Conservation (phyloP, 1,140 invertebrate species). For the Drosophila mauritiana region DNA sequence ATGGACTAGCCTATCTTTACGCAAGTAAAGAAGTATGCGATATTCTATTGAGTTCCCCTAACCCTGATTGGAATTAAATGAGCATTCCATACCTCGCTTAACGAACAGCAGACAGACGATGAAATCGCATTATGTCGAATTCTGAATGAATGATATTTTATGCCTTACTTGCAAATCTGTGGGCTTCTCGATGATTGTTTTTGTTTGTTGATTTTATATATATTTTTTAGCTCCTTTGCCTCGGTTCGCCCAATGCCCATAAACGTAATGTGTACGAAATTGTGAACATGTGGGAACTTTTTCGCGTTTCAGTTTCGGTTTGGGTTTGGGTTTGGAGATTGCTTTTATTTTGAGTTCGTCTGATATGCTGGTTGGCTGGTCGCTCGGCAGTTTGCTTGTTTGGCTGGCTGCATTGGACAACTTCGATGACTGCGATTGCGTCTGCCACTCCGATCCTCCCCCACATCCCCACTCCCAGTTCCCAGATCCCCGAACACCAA, state of each 20-base stretch:
- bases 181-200: constrained; percentile 55
- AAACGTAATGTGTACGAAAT: constrained; percentile 76
- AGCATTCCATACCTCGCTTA: constrained; percentile 2
- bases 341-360: constrained; percentile 54
- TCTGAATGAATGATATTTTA: constrained; percentile 81
- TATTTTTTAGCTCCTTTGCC: constrained; percentile 35
- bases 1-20: too few relatives aligned
- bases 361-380: constrained; percentile 58
- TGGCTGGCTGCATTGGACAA: constrained; percentile 65
- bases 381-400: constrained; percentile 51
- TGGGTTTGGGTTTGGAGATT: constrained; percentile 24
- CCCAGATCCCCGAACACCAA: background rate
- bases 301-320: constrained; percentile 49
- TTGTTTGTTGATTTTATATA: constrained; percentile 35
- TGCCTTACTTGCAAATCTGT: constrained; percentile 74
- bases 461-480: background rate
- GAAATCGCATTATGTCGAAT: constrained; percentile 65
- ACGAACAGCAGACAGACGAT: constrained; percentile 30
- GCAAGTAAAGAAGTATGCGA: background rate
- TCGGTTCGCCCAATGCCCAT: constrained; percentile 44
- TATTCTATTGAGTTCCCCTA: background rate
- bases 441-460: constrained; percentile 25
- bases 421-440: constrained; percentile 56
- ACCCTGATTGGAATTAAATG: background rate
- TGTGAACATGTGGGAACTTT: constrained; percentile 82